Conservation (phyloP, 2,888 invertebrate species). For the Autographa gamma region DNA sequence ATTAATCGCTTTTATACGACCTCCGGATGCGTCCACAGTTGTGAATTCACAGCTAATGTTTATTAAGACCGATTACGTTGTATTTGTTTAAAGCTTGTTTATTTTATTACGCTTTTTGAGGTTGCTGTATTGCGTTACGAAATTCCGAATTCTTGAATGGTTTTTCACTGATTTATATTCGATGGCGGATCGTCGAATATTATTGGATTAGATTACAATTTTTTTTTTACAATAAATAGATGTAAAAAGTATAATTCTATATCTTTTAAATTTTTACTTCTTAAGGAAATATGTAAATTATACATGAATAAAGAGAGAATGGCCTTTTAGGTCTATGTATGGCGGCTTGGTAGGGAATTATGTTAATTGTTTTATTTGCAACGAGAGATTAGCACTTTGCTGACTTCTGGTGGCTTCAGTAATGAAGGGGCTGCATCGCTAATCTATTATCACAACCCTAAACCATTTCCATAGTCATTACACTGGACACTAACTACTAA, state of each 20-base stretch:
- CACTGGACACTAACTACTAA: slow-evolving; percentile 77
- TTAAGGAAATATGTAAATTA: no score
- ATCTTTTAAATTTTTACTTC: no score
- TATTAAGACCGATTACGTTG: slow-evolving; percentile 57
- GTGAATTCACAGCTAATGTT: slow-evolving; percentile 62
- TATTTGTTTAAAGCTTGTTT: slow-evolving; percentile 56
- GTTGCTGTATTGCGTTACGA: slow-evolving; percentile 38
- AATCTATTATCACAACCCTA: slow-evolving; percentile 56
- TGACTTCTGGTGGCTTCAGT: slow-evolving; percentile 28
- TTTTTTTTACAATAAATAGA: not conserved
- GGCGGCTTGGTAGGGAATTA: no score
- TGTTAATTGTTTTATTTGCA: not conserved
- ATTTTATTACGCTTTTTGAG: slow-evolving; percentile 42
- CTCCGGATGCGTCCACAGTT: slow-evolving; percentile 51
- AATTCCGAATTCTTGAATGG: slow-evolving; percentile 19
- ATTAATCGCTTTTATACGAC: slow-evolving; percentile 59
- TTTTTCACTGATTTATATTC: slow-evolving; percentile 28
- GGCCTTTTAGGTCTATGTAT: no score
- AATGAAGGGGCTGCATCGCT: slow-evolving; percentile 33
- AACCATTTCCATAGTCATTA: slow-evolving; percentile 65
- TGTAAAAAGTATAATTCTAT: no score
- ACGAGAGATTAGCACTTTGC: not conserved
- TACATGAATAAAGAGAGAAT: no score
- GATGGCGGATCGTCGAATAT: not conserved
- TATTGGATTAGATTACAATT: not conserved